Evolutionary conservation across 1,140 invertebrate genomes (phyloP), one percentile per base, ranked within the genome.

Genomic region (Sitodiplosis mosellana): DNA sequence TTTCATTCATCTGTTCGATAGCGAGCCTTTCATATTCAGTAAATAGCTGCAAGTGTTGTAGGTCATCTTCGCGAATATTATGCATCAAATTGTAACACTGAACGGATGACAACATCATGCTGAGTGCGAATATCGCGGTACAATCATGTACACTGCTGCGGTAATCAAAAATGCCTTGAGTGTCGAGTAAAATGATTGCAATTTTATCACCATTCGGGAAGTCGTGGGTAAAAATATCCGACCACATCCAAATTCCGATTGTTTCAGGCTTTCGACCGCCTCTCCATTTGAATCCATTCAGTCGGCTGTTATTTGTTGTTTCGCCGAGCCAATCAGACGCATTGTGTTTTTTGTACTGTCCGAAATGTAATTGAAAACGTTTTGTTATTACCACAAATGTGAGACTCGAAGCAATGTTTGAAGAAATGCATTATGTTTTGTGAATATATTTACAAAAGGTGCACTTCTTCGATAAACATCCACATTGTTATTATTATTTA

Each of bases 161-260:
- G 61, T 86, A 92, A 66, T 98, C 94, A 69, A 97, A 98, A 7
- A 92, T 83, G 47, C 94, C 94, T 70, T 98, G 94, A 10, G 94
- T 98, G 62, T 97, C 94, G 76, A 97, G 80, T 40, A 98, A 67
- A 49, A 96, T 72, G 17, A 96, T 78, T 40, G 83, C 90, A 27
- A 92, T n/a, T n/a, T n/a, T n/a, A n/a, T n/a, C n/a, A n/a, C n/a
- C n/a, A n/a, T n/a, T n/a, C n/a, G n/a, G n/a, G n/a, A n/a, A n/a
- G n/a, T n/a, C n/a, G n/a, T n/a, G n/a, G n/a, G n/a, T n/a, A n/a
- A n/a, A n/a, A n/a, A n/a, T n/a, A n/a, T n/a, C n/a, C n/a, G n/a
- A n/a, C n/a, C n/a, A n/a, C n/a, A n/a, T n/a, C n/a, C n/a, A 68
- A 47, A 97, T 92, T 10, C 92, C 93, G 1, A 91, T 95, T 12